A percentile compares a stretch with the other conserved stretches of the same genome.
These are phyloP conservation scores for Eilema sororculum DNA, from an alignment of 2,888 invertebrate species.

Conservation along the genomic window DNA sequence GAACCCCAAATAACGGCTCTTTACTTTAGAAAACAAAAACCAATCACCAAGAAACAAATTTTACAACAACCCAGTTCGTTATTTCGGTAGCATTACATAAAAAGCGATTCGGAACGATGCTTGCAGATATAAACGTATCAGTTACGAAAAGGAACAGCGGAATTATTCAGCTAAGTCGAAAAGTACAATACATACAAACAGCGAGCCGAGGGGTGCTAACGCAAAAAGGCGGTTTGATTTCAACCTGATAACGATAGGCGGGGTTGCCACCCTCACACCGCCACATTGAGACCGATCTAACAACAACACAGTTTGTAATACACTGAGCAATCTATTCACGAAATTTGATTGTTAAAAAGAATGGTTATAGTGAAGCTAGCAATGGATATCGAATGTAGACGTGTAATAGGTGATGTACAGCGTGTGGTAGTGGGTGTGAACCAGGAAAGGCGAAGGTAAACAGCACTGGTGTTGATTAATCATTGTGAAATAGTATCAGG, in stretches of 20 bases:
- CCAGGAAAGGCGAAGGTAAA: slow-evolving; percentile 73
- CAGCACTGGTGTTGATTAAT: slow-evolving; percentile 75
- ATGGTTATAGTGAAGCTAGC: slow-evolving; percentile 1
- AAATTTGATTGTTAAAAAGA: not conserved
- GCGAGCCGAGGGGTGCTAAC: slow-evolving; percentile 65
- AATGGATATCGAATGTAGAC: slow-evolving; percentile 14
- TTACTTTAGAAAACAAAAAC: not conserved
- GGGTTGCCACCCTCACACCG: slow-evolving; percentile 43
- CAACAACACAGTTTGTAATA: not conserved
- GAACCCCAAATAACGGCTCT: not conserved
- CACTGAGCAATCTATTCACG: slow-evolving; percentile 14
- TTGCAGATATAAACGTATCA: slow-evolving; percentile 51
- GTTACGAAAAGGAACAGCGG: slow-evolving; percentile 51
- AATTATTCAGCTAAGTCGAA: slow-evolving; percentile 52
- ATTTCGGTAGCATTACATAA: slow-evolving; percentile 32
- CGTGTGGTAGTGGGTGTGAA: slow-evolving; percentile 33
- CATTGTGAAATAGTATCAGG: slow-evolving; percentile 68
- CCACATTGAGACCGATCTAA: not conserved
- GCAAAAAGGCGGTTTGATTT: slow-evolving; percentile 77
- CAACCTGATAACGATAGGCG: slow-evolving; percentile 75
- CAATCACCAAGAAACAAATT: not conserved
- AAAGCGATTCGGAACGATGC: slow-evolving; percentile 39
- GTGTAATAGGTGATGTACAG: not conserved
- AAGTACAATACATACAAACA: slow-evolving; percentile 54
- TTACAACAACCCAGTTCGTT: slow-evolving; percentile 11